Base-by-base conservation (phyloP, 1,140 invertebrate species). In the Platyscapa corneri region DNA sequence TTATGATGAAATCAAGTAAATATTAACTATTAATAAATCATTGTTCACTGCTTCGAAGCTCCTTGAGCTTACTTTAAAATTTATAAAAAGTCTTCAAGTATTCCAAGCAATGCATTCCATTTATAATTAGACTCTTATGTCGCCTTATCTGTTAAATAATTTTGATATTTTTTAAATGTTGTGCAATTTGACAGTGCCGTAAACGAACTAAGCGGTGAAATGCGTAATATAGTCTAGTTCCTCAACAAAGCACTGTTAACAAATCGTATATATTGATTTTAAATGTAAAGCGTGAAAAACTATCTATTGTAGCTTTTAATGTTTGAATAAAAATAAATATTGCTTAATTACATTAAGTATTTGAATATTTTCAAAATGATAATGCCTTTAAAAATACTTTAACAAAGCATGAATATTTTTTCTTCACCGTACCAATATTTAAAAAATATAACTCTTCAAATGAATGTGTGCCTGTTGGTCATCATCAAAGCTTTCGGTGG, bases 401-500 rank as follows among this genome's bases (percentile, higher is more conserved):
- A 23, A 53, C 34, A 67, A 67, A 84, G 65, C 76, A 84, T 84
- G 83, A 84, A 60, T 39, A 60, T 56, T 46, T 74, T 20, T 74
- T 18, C 20, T 32, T 70, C 16, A 1, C 23, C 30, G 2, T 37
- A 16, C 56, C 30, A 49, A 3, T 60, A 60, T 65, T 82, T 37
- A 78, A 83, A 78, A 83, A 82, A 72, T 85, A 75, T 81, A 77
- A 85, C 72, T 86, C 56, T 77, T 86, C 42, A 82, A 86, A 82
- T 34, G 90, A 93, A 91, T 93, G 92, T 93, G 93, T 93, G 93
- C 90, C 91, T 93, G 91, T 90, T 90, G 88, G 89, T 90, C 86
- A 89, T 91, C 85, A 85, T 89, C 87, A 84, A 87, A 87, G 83
- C 85, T 88, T 80, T 88, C 83, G 88, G 86, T 90, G 89, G 87